Conservation (phyloP, 2,113 vertebrate genomes). For the Xiphias gladius region DNA sequence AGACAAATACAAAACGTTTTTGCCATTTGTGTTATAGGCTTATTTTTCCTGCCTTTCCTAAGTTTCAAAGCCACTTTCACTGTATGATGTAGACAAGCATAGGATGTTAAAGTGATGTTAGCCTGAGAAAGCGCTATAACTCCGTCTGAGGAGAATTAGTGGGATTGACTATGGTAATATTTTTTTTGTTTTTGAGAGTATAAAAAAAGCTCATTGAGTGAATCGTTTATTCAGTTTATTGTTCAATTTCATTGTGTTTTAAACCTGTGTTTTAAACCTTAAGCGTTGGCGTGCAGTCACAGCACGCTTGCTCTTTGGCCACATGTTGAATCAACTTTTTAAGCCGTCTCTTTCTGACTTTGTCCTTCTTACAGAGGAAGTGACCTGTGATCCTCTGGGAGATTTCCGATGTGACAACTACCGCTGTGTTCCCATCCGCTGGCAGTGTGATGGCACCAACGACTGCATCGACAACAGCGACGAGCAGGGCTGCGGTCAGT, state of each 20-base stretch:
- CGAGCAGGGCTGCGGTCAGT: conserved; percentile 81
- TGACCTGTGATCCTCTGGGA: conserved; percentile 81
- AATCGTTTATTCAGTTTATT: not conserved
- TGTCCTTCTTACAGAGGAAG: conserved; percentile 63
- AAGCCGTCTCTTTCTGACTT: conserved; percentile 6
- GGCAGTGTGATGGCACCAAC: conserved; percentile 78
- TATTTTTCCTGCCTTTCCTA: too few relatives aligned
- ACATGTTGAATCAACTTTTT: conserved; percentile 12
- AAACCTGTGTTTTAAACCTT: not conserved
- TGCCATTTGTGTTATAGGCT: too few relatives aligned
- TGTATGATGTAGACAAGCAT: too few relatives aligned
- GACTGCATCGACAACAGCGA: conserved; percentile 83
- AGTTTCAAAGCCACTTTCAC: too few relatives aligned
- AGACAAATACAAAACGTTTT: too few relatives aligned
- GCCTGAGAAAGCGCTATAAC: too few relatives aligned
- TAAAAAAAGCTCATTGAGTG: not conserved
- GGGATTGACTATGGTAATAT: too few relatives aligned
- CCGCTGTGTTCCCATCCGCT: conserved; percentile 81
- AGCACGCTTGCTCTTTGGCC: not conserved
- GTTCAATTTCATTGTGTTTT: not conserved
- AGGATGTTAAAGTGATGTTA: too few relatives aligned
- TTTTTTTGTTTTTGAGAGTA: too few relatives aligned
- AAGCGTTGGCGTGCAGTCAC: not conserved
- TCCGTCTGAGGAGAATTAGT: too few relatives aligned
- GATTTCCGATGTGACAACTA: conserved; percentile 84